phyloP scores from a whole-genome alignment of 2,888 invertebrate species.

The Dione vanillae region DNA sequence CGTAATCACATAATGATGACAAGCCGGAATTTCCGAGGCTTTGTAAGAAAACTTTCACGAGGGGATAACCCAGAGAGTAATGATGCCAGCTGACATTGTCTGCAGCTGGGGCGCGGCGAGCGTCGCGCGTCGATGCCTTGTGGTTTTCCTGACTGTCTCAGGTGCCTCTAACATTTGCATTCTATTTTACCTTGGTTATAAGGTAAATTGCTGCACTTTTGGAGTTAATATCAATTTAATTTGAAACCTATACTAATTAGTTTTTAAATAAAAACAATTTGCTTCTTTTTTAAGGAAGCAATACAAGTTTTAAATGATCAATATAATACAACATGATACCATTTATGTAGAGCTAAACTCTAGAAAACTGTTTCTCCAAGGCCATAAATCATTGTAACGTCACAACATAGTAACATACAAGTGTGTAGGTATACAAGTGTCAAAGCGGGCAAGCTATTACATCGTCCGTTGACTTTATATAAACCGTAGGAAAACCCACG shows the following conservation, averaged over 20 bases:
- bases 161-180: slow-evolving; percentile 20
- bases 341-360: neutral
- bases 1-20: slow-evolving; percentile 2
- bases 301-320: neutral
- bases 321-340: neutral
- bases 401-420: too few relatives aligned
- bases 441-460: slow-evolving; percentile 7
- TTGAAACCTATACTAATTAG: neutral
- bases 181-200: neutral
- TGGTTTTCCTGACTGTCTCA: slow-evolving; percentile 49
- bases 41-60: slow-evolving; percentile 64
- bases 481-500: slow-evolving; percentile 26
- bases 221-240: neutral
- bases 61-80: slow-evolving; percentile 62
- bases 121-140: slow-evolving; percentile 37
- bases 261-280: neutral
- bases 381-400: neutral
- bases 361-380: slow-evolving; percentile 2
- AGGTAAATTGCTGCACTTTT: neutral
- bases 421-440: slow-evolving; percentile 3
- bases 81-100: slow-evolving; percentile 34
- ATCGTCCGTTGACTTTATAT: slow-evolving; percentile 17
- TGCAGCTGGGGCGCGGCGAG: slow-evolving; percentile 27
- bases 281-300: neutral
- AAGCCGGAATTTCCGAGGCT: slow-evolving; percentile 61